Conservation (phyloP, 2,113 vertebrate genomes). For the Actenoides lindsayi region DNA sequence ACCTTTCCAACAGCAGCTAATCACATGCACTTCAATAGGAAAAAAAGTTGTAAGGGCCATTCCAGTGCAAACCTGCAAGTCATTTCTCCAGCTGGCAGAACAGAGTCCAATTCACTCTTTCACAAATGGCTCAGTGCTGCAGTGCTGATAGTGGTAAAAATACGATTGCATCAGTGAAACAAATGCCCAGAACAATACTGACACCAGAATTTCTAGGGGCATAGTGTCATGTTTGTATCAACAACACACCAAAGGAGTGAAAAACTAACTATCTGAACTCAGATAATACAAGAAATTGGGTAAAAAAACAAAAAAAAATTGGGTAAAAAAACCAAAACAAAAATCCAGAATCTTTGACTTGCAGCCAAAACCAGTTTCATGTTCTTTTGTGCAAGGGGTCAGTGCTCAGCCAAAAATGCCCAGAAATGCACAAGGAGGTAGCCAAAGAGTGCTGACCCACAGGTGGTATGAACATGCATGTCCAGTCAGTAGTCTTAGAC, state of each 20-base stretch:
- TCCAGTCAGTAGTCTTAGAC: background rate
- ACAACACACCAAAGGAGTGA: background rate
- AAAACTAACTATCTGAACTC: background rate
- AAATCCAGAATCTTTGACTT: background rate
- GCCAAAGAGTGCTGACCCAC: background rate
- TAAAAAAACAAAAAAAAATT: background rate
- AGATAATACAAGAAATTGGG: background rate
- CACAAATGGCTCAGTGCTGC: background rate
- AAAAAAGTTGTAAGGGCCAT: background rate
- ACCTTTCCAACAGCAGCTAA: background rate
- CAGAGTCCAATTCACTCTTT: background rate
- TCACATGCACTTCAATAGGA: background rate
- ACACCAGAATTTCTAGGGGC: background rate
- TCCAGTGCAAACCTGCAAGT: background rate
- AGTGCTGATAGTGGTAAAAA: conserved; percentile 1
- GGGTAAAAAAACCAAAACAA: background rate
- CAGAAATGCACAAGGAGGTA: background rate
- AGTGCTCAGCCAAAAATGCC: background rate
- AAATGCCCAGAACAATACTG: background rate
- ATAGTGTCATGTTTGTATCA: background rate
- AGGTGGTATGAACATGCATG: background rate
- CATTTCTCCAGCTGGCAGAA: background rate
- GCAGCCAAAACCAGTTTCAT: background rate
- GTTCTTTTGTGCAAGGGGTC: background rate
- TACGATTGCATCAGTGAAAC: background rate